Evolutionary conservation across 2,888 invertebrate species (phyloP).

Genomic region (Odontomyia ornata): DNA sequence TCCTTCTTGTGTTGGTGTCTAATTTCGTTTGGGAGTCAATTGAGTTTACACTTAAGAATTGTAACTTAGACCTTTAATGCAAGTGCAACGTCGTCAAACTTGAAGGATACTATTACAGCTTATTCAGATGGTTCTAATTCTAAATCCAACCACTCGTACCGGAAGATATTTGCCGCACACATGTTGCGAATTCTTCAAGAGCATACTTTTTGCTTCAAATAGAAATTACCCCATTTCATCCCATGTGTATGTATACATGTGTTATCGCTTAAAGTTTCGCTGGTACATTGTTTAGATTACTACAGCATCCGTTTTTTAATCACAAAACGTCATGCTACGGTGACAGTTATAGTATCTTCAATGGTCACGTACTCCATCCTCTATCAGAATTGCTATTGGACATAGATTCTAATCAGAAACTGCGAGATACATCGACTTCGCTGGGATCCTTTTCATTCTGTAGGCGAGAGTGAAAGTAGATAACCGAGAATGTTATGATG

Average conservation of each 20-base stretch:
- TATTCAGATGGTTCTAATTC: no score
- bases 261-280: background rate
- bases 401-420: slow-evolving; percentile 15
- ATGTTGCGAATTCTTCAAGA: background rate
- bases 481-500: no score
- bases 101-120: no score
- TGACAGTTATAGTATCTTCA: background rate
- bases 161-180: background rate
- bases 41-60: no score
- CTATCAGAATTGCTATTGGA: background rate
- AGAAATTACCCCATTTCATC: background rate
- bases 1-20: no score
- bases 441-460: background rate
- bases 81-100: no score
- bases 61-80: no score
- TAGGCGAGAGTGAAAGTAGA: background rate
- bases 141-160: background rate
- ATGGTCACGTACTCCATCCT: slow-evolving; percentile 31
- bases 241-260: background rate
- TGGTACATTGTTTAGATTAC: background rate
- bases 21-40: no score
- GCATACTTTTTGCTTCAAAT: background rate
- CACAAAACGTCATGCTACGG: background rate
- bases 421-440: background rate
- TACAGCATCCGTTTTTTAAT: background rate